phyloP scores from a whole-genome alignment of 2,888 invertebrate genomes.

The Tachystola acroxantha region DNA sequence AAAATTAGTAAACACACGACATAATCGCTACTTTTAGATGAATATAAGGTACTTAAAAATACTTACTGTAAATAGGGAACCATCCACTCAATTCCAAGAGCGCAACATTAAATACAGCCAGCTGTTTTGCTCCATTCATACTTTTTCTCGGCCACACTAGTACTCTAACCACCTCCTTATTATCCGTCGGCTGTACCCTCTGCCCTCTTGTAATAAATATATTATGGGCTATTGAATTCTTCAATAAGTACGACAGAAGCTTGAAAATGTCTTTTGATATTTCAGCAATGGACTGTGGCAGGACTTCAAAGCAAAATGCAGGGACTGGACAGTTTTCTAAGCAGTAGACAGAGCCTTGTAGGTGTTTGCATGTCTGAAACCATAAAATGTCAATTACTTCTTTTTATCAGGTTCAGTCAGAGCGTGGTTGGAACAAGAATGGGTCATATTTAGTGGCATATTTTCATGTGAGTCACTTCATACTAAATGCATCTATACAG shows the following conservation, averaged over 20 bases:
- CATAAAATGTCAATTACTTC: no score
- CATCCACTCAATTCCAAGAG: slow-evolving; percentile 88
- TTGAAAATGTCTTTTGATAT: slow-evolving; percentile 57
- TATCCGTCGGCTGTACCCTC: slow-evolving; percentile 20
- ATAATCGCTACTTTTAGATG: no score
- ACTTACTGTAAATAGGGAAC: slow-evolving; percentile 82
- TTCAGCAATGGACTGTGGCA: slow-evolving; percentile 33
- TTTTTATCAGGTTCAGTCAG: no score
- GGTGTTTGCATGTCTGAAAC: slow-evolving; percentile 74
- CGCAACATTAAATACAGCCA: slow-evolving; percentile 82
- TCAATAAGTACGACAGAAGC: slow-evolving; percentile 77
- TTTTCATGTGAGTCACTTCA: no score
- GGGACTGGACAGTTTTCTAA: slow-evolving; percentile 79
- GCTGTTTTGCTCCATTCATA: slow-evolving; percentile 75
- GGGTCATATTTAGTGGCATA: no score
- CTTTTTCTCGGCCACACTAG: slow-evolving; percentile 83
- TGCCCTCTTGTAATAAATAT: slow-evolving; percentile 82
- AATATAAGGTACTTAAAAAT: no score
- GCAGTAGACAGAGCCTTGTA: slow-evolving; percentile 73
- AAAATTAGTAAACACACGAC: no score
- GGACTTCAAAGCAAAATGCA: slow-evolving; percentile 83
- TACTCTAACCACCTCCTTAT: slow-evolving; percentile 68
- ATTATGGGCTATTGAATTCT: slow-evolving; percentile 85
- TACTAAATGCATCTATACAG: no score
- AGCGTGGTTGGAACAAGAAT: no score